Percentiles rank a stretch among this genome's conserved stretches.
phyloP scores from a whole-genome alignment of 2,113 vertebrate genomes.

The Tursiops truncatus region DNA sequence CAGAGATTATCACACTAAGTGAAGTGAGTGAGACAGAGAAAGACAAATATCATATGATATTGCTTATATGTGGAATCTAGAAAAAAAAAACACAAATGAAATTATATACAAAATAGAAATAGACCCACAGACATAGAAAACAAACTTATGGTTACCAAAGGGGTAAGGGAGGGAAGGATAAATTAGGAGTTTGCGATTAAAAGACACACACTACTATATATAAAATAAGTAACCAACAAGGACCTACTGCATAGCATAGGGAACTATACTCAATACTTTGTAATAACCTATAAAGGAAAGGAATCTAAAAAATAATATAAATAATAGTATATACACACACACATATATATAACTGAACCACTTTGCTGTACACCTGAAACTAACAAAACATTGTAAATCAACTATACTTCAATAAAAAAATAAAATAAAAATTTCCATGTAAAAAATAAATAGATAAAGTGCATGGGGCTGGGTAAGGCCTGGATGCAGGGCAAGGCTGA shows the following conservation, averaged over 20 bases:
- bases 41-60: neutral
- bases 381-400: neutral
- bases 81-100: neutral
- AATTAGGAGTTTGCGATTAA: neutral
- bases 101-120: neutral
- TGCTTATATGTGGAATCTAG: neutral
- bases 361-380: neutral
- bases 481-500: neutral
- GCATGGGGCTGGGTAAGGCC: neutral
- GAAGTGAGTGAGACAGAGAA: neutral
- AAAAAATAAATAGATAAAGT: neutral
- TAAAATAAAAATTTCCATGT: neutral
- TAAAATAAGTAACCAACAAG: neutral
- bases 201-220: neutral
- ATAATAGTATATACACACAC: no score
- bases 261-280: neutral
- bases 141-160: neutral
- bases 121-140: neutral
- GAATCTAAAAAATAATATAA: neutral
- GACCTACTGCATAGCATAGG: neutral
- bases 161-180: neutral
- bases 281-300: neutral
- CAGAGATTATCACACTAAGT: neutral
- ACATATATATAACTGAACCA: neutral
- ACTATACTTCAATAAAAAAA: neutral